Percentiles rank a stretch among this genome's conserved stretches.
These are phyloP conservation scores for Amphipyra berbera DNA, from an alignment of 2,888 invertebrate genomes.

Conservation along the genomic window DNA sequence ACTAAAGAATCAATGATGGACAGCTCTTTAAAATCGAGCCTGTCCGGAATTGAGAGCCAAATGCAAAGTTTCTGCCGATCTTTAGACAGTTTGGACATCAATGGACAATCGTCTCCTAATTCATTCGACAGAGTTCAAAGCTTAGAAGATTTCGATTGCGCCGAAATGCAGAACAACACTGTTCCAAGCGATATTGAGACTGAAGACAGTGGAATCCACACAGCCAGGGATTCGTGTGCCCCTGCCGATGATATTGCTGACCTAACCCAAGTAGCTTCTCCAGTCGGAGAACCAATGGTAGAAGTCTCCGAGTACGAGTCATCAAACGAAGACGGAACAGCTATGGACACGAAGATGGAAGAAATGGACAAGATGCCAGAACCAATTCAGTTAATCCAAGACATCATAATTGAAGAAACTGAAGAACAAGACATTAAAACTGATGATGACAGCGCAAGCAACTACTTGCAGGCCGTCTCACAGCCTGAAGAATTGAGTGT, in stretches of 20 bases:
- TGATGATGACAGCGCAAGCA: constrained; percentile 84
- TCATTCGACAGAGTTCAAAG: constrained; percentile 91
- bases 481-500: constrained; percentile 84
- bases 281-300: constrained; percentile 82
- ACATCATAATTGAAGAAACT: constrained; percentile 84
- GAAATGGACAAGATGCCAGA: constrained; percentile 68
- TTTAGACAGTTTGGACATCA: constrained; percentile 91
- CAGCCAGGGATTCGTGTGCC: constrained; percentile 94
- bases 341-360: constrained; percentile 77
- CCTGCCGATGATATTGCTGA: constrained; percentile 94
- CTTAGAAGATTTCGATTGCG: constrained; percentile 91
- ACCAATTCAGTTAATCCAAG: constrained; percentile 73
- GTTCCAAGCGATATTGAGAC: constrained; percentile 91
- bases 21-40: constrained; percentile 77
- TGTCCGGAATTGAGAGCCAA: constrained; percentile 87
- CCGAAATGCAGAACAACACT: constrained; percentile 90
- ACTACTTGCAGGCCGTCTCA: constrained; percentile 83
- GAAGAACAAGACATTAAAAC: constrained; percentile 81
- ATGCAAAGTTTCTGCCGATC: constrained; percentile 91
- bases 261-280: constrained; percentile 85
- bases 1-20: constrained; percentile 73
- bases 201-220: constrained; percentile 95
- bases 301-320: constrained; percentile 86
- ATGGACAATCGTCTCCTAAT: constrained; percentile 87
- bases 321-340: constrained; percentile 81